phyloP scores from a whole-genome alignment of 2,113 vertebrate species.

The Polyodon spathula region DNA sequence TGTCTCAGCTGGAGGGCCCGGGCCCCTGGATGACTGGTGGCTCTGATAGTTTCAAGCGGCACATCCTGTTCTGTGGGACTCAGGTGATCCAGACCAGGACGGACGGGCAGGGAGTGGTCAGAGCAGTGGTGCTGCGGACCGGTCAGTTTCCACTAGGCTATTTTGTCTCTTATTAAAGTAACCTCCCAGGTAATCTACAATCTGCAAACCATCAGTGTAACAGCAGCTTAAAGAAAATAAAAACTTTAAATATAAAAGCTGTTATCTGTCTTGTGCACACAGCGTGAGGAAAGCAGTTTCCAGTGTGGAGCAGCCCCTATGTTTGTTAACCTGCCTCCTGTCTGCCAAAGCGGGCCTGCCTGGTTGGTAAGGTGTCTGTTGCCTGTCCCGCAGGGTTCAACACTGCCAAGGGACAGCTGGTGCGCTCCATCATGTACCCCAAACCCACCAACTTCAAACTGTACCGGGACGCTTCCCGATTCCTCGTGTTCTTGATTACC shows the following conservation, averaged over 20 bases:
- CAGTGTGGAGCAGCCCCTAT: too few relatives aligned
- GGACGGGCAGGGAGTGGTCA: constrained; percentile 88
- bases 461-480: constrained; percentile 92
- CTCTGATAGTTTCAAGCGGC: constrained; percentile 77
- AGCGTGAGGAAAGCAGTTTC: too few relatives aligned
- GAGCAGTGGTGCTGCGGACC: constrained; percentile 87
- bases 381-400: constrained; percentile 69
- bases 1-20: constrained; percentile 60
- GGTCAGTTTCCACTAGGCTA: too few relatives aligned
- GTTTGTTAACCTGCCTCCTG: too few relatives aligned
- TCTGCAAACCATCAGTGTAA: too few relatives aligned
- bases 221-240: too few relatives aligned
- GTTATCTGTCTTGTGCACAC: too few relatives aligned
- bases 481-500: constrained; percentile 86
- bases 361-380: not conserved
- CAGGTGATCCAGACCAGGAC: constrained; percentile 92
- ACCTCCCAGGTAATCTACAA: too few relatives aligned
- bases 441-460: constrained; percentile 97
- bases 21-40: constrained; percentile 44
- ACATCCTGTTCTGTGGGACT: constrained; percentile 94
- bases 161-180: too few relatives aligned
- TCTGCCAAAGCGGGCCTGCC: too few relatives aligned
- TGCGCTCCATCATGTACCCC: constrained; percentile 91
- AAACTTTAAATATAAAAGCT: too few relatives aligned
- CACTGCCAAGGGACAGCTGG: constrained; percentile 93